Conservation (phyloP, 2,888 invertebrate species). For the Lomographa bimaculata region DNA sequence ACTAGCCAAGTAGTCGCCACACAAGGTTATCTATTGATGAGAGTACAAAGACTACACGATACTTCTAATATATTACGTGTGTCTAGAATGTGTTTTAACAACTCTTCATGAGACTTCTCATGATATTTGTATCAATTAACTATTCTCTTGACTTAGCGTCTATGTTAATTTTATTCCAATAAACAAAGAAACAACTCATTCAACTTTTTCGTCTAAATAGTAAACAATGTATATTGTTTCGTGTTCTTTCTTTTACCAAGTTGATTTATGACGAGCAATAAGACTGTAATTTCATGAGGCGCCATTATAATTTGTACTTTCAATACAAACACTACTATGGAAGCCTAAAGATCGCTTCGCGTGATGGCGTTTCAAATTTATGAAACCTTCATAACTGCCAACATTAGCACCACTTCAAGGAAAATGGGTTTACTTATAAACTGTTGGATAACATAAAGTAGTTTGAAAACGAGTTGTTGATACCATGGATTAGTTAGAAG, state of each 20-base stretch:
- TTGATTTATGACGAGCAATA: not conserved
- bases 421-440: slow-evolving; percentile 33
- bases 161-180: too few relatives aligned
- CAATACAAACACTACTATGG: slow-evolving; percentile 5
- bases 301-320: slow-evolving; percentile 5
- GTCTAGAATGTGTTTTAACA: slow-evolving; percentile 13
- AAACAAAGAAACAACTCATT: too few relatives aligned
- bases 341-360: slow-evolving; percentile 31
- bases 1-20: slow-evolving; percentile 54
- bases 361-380: slow-evolving; percentile 36
- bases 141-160: slow-evolving; percentile 4
- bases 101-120: slow-evolving; percentile 5
- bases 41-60: slow-evolving; percentile 30
- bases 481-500: slow-evolving; percentile 29
- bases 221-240: too few relatives aligned
- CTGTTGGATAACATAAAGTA: slow-evolving; percentile 12
- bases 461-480: slow-evolving; percentile 15
- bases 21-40: slow-evolving; percentile 51
- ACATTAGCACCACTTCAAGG: slow-evolving; percentile 30
- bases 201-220: too few relatives aligned
- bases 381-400: slow-evolving; percentile 23
- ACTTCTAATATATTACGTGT: slow-evolving; percentile 13
- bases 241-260: not conserved
- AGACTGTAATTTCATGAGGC: slow-evolving; percentile 3
- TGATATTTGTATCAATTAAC: slow-evolving; percentile 1